Base-by-base conservation (phyloP, 1,140 invertebrate species). In the Drosophila albomicans region DNA sequence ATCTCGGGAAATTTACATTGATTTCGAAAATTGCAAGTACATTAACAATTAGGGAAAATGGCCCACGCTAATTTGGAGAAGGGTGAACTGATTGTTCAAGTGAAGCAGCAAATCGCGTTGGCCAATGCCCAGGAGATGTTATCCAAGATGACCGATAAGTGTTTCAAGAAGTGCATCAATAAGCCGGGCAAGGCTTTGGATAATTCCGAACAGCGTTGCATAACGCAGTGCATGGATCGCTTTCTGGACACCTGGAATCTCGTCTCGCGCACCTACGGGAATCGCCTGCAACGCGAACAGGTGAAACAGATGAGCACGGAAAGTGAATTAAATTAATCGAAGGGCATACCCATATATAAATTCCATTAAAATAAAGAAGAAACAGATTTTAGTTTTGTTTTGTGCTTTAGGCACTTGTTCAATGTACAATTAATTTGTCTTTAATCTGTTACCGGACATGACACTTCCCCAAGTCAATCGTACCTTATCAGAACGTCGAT, bases 141-240 rank as follows among this genome's bases (percentile, higher is more conserved):
- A 43, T 96, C 96, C 94, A 99, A 98, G 96, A 98, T 99, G 95
- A 98, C 98, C 43, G 97, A 99, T 91, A 99, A 99, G 93, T 99
- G 98, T 93, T 99, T 99, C 91, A 97, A 97, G 92, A 99, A 99
- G 92, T 99, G 98, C 93, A 96, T 99, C 75, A 92, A 92, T 41
- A 98, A 97, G 92, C 98, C 98, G 13, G 98, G 98, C 10, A 95
- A 96, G n/a, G 95, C 96, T 6, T 92, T 99, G 78, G 97, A 98
- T 93, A 97, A 94, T 93, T 96, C 96, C 3, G 98, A 99, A 94
- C 97, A 98, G 94, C 99, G 98, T 95, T 99, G 98, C 93, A 95
- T 99, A 75, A 96, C 97, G 1, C 98, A 99, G 97, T 99, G 98
- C 92, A 98, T 99, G 97, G 98, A 99, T 93, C 95, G 98, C 79